Evolutionary conservation across 1,140 invertebrate genomes (phyloP), one percentile per base, ranked within the genome.

Genomic region (Asbolus verrucosus): DNA sequence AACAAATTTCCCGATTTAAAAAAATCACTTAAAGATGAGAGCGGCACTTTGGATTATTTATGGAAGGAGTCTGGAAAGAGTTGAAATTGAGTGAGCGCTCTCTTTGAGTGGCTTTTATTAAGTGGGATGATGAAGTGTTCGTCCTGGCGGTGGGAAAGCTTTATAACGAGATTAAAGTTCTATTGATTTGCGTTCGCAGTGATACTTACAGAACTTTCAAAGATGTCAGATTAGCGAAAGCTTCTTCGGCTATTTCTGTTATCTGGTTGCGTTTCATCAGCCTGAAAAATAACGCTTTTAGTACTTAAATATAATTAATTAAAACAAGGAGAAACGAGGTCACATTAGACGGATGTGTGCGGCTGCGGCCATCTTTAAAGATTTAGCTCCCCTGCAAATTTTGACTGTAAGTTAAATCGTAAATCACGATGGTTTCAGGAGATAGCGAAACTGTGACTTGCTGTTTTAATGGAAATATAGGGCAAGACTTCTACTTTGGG

Each of bases 131-230:
- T 30, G 21, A n/a, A 27, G 46, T 21, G 21, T 54, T 54, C 46
- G n/a, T 50, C 18, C 16, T 36, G 33, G 11, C 33, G 33, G 33
- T 36, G 33, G n/a, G 33, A 36, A n/a, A 36, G 39, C 39, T 43
- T 43, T 43, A 14, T 50, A 21, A 50, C 43, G 43, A 50, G 43
- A 50, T 50, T 24, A 50, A 16, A 13, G 6, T 21, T 9, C 9
- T 31, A 54, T 54, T 27, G 46, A 54, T 54, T 36, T 54, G 21
- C 15, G 46, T 54, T 54, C 33, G 11, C 4, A n/a, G 6, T 31
- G 19, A 31, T 85, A 91, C 90, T 91, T 85, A 92, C 91, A 92
- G 78, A 73, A 91, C 83, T 83, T 84, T 84, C 72, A 92, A 81
- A 69, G 85, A 86, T 66, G 85, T 86, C 69, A 91, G 81, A 81